Percentiles rank a stretch among this genome's conserved stretches.
phyloP scores from a whole-genome alignment of 2,113 vertebrate genomes.

The Oreotragus oreotragus region DNA sequence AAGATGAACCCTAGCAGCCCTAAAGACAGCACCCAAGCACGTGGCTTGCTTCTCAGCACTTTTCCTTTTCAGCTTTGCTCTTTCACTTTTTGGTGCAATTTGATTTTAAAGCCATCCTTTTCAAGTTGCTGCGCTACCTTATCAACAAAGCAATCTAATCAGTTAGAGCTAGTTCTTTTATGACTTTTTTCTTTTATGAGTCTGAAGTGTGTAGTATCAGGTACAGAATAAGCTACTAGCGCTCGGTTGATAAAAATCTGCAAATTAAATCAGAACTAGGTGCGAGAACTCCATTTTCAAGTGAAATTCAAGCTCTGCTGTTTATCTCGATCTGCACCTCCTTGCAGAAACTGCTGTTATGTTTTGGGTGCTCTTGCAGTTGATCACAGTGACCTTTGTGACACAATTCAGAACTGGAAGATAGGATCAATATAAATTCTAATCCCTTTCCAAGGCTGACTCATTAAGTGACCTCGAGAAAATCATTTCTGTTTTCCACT shows the following conservation, averaged over 20 bases:
- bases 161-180: constrained; percentile 34
- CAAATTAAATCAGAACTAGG: constrained; percentile 56
- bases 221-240: constrained; percentile 34
- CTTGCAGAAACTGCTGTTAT: not conserved
- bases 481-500: constrained; percentile 61
- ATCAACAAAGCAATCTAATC: constrained; percentile 46
- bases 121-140: constrained; percentile 13
- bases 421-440: constrained; percentile 51
- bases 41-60: not conserved
- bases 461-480: constrained; percentile 67
- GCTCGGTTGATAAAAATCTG: constrained; percentile 70
- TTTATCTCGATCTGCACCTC: constrained; percentile 22
- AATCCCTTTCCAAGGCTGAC: constrained; percentile 61
- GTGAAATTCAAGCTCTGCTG: constrained; percentile 37
- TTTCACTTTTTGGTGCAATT: constrained; percentile 58
- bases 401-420: constrained; percentile 41
- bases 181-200: constrained; percentile 46
- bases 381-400: constrained; percentile 40
- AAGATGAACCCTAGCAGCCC: not conserved
- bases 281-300: constrained; percentile 34
- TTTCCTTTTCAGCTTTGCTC: constrained; percentile 50
- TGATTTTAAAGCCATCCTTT: constrained; percentile 52
- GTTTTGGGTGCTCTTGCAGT: not conserved
- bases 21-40: fast-evolving
- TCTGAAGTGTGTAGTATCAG: not conserved